Conservation (phyloP, 2,888 invertebrate genomes). For the Chloroclysta siterata region DNA sequence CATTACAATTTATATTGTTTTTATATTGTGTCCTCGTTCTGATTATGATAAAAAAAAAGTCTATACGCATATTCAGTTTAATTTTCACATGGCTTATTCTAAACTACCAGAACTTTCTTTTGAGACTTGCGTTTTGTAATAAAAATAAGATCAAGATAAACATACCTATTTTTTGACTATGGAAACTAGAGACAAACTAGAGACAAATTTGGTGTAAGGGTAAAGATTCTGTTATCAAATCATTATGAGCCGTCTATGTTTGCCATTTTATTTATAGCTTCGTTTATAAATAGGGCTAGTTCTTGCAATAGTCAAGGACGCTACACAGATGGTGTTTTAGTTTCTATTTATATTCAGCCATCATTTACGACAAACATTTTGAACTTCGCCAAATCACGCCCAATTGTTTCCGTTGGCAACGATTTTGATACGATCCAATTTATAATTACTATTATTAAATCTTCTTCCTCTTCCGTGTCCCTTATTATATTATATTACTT, state of each 20-base stretch:
- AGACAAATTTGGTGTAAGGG: too few relatives aligned
- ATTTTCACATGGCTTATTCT: too few relatives aligned
- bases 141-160: too few relatives aligned
- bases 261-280: slow-evolving; percentile 22
- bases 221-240: too few relatives aligned
- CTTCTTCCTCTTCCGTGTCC: slow-evolving; percentile 52
- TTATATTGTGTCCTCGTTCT: too few relatives aligned
- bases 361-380: slow-evolving; percentile 28
- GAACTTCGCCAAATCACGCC: slow-evolving; percentile 63
- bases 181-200: too few relatives aligned
- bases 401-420: slow-evolving; percentile 73
- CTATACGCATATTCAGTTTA: too few relatives aligned
- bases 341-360: slow-evolving; percentile 56
- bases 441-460: slow-evolving; percentile 1
- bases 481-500: neutral
- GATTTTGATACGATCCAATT: slow-evolving; percentile 56
- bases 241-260: slow-evolving; percentile 5
- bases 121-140: too few relatives aligned
- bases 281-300: slow-evolving; percentile 36
- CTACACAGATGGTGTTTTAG: slow-evolving; percentile 53
- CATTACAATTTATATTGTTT: too few relatives aligned
- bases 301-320: slow-evolving; percentile 54
- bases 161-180: too few relatives aligned
- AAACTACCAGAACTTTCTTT: too few relatives aligned
- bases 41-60: too few relatives aligned